These are phyloP conservation scores for Cistogaster globosa DNA, from an alignment of 2,888 invertebrate species.

Conservation along the genomic window DNA sequence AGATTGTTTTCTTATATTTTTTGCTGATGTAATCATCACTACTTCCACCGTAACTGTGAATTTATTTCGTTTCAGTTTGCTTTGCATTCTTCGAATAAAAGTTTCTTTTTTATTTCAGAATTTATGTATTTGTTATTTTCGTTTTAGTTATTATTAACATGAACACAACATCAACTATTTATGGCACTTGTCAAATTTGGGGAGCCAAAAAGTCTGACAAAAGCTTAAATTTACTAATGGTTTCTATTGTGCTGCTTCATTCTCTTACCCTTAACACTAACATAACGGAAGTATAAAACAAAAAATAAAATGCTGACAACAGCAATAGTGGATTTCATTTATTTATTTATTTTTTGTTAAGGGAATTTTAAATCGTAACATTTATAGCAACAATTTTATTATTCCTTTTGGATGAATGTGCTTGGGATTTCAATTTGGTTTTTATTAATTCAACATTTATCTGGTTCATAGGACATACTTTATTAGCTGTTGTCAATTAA, in stretches of 20 bases:
- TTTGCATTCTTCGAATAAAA: no score
- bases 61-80: no score
- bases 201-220: constrained; percentile 49
- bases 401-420: neutral
- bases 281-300: neutral
- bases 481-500: neutral
- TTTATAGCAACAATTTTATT: neutral
- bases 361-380: constrained; percentile 18
- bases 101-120: no score
- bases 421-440: neutral
- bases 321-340: neutral
- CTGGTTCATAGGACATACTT: neutral
- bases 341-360: neutral
- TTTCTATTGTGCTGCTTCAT: neutral
- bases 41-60: no score
- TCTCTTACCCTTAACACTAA: no score
- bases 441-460: neutral
- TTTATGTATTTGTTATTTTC: no score
- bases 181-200: constrained; percentile 29
- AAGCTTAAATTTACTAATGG: constrained; percentile 14
- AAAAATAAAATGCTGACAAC: neutral
- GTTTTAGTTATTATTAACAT: neutral
- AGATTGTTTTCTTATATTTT: no score
- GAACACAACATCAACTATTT: constrained; percentile 33
- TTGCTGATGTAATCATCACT: no score